Evolutionary conservation across 1,140 invertebrate genomes (phyloP).

Genomic region (Ridgeia piscesae): DNA sequence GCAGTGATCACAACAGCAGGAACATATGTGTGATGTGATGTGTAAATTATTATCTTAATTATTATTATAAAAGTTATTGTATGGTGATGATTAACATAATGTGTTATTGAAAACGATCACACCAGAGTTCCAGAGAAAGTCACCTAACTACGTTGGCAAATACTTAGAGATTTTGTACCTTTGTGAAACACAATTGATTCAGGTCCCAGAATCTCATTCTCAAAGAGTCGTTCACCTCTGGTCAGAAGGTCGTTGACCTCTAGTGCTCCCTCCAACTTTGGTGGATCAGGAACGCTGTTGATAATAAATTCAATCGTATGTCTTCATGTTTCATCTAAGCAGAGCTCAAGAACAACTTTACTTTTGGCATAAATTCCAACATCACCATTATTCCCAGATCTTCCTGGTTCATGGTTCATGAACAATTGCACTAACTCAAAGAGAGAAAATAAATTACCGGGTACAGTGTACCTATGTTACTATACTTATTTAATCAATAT

Average conservation of each 20-base stretch:
- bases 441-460: too few relatives aligned
- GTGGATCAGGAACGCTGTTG: constrained; percentile 34
- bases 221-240: constrained; percentile 66
- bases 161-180: constrained; percentile 39
- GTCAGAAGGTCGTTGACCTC: constrained; percentile 67
- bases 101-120: neutral
- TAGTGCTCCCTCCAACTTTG: constrained; percentile 63
- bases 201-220: constrained; percentile 68
- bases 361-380: too few relatives aligned
- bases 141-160: neutral
- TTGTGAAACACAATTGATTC: constrained; percentile 72
- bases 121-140: neutral
- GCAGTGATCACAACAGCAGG: neutral
- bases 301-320: neutral
- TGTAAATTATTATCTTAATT: neutral
- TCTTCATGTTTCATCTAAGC: neutral
- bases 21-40: neutral
- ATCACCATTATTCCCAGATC: too few relatives aligned
- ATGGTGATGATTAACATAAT: too few relatives aligned
- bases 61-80: too few relatives aligned
- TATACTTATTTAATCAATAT: too few relatives aligned
- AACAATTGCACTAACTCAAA: too few relatives aligned
- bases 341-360: too few relatives aligned
- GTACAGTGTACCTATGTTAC: too few relatives aligned
- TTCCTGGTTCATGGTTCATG: too few relatives aligned